Evolutionary conservation across 2,888 invertebrate genomes (phyloP), one percentile per base, ranked within the genome.

Genomic region (Ligdia adustata): DNA sequence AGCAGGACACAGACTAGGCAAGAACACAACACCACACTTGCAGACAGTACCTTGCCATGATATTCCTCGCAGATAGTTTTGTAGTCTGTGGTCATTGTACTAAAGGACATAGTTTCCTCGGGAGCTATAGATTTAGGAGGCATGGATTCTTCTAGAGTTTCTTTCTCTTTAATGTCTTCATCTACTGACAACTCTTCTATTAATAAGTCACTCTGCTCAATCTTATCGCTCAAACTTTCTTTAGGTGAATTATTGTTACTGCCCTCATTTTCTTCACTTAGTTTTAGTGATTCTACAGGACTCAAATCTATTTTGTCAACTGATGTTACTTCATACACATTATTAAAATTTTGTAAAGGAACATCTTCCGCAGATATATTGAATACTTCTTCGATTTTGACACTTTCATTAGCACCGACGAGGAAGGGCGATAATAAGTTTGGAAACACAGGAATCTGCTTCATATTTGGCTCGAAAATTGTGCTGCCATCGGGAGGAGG

Each of bases 31-130:
- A 69, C 34, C 44, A 73, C 44, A 45, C 63, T 73, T 38, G 69
- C 28, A 13, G 35, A 37, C 27, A 82, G 70, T 87, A 95, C 95
- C 91, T 94, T 94, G 41, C 79, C 91, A 35, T 93, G 92, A 73
- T 93, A 93, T 51, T 94, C 93, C 60, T 94, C 94, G 67, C 94
- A 92, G 41, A 94, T 90, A 9, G 94, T 93, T 69, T 93, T 93
- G 72, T 95, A 94, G 57, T 95, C 95, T 14, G 94, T 94, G 5
- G 94, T 92, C 60, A 92, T 85, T 3, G 92, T 91, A 62, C 91
- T 92, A 45, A 93, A 90, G 52, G 90, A 88, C 52, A 76, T 70
- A 6, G 79, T 81, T 32, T 90, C 89, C 14, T 85, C 85, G 0
- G 69, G 73, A 7, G 75, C 72, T 43, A 84, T 72, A 1, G 87